phyloP scores from a whole-genome alignment of 2,888 invertebrate genomes.

The Chydorus sphaericus region DNA sequence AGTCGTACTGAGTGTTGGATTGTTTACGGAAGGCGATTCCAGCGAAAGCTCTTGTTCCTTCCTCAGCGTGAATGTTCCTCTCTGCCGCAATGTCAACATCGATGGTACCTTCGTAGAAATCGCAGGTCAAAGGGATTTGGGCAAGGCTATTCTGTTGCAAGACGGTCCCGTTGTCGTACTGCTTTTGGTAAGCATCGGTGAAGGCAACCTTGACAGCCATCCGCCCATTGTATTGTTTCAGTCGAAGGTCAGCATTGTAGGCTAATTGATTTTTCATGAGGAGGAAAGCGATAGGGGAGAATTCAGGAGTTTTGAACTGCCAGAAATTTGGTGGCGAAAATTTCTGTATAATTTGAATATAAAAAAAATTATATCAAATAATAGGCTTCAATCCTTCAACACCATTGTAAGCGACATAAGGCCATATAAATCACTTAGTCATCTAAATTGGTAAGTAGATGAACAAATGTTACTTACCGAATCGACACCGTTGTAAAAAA shows the following conservation, averaged over 20 bases:
- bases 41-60: no score
- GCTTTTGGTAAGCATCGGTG: not conserved
- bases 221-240: not conserved
- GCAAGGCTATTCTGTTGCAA: not conserved
- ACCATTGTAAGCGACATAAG: no score
- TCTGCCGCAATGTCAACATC: not conserved
- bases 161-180: not conserved
- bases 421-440: no score
- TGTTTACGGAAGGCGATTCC: not conserved
- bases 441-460: no score
- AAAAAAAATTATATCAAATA: no score
- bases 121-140: not conserved
- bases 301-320: no score
- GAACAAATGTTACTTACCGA: no score
- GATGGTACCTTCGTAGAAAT: conserved; percentile 3
- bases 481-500: no score
- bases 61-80: not conserved
- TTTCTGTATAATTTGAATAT: no score
- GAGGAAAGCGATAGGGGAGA: no score
- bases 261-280: not conserved
- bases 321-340: no score
- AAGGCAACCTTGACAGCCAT: not conserved
- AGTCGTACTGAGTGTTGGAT: not conserved
- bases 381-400: no score
- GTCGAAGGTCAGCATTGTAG: not conserved